These are phyloP conservation scores for Pseudomugil gertrudae DNA, from an alignment of 2,797 vertebrate genomes.

Conservation along the genomic window DNA sequence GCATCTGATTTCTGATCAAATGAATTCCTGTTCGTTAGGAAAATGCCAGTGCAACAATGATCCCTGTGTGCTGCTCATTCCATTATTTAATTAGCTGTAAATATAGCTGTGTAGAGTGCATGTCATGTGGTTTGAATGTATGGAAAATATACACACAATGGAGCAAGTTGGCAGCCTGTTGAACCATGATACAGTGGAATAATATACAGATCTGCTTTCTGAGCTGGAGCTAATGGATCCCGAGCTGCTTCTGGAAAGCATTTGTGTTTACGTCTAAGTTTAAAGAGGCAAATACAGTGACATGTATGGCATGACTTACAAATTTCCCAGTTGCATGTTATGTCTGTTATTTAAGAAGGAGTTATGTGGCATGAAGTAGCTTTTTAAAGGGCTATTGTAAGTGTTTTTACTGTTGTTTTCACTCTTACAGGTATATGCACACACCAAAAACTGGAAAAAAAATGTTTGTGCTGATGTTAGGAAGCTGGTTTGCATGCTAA, in stretches of 20 bases:
- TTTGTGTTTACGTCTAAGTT: conserved; percentile 43
- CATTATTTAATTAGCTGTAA: conserved; percentile 57
- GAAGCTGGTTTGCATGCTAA: not conserved
- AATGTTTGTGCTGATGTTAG: too few relatives aligned
- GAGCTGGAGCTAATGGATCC: conserved; percentile 59
- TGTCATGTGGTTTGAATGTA: conserved; percentile 49
- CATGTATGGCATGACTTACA: not conserved
- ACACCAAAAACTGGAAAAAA: too few relatives aligned
- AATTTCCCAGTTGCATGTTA: conserved; percentile 1
- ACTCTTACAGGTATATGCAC: not conserved
- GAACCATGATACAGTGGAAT: conserved; percentile 46
- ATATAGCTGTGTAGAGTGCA: conserved; percentile 14
- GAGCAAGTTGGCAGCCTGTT: conserved; percentile 35
- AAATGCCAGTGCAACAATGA: conserved; percentile 52
- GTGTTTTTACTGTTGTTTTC: not conserved
- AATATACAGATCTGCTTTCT: conserved; percentile 50
- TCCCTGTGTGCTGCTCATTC: conserved; percentile 38
- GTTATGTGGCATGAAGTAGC: not conserved
- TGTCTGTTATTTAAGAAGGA: not conserved
- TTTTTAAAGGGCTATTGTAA: not conserved
- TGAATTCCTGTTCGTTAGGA: conserved; percentile 50
- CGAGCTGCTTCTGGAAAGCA: conserved; percentile 32
- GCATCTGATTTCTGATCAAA: conserved; percentile 54
- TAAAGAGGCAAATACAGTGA: conserved; percentile 13
- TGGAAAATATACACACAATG: conserved; percentile 54